A percentile compares a stretch with the other conserved stretches of the same genome.
These are phyloP conservation scores for Trichosurus vulpecula DNA, from an alignment of 2,797 vertebrate species.

Conservation along the genomic window DNA sequence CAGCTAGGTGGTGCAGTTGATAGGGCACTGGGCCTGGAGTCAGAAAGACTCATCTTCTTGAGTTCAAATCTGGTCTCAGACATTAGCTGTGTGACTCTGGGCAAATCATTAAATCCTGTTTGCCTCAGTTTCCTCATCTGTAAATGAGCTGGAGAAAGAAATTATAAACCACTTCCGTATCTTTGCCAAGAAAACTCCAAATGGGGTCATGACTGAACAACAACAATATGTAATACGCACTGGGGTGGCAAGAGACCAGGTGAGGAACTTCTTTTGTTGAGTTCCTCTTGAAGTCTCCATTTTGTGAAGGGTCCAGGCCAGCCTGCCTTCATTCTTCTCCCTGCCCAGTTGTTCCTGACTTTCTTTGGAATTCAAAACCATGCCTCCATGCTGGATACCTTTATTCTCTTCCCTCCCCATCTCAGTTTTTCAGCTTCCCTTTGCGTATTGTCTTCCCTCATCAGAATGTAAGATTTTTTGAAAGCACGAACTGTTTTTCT, in stretches of 20 bases:
- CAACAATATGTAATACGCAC: background rate
- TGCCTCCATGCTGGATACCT: background rate
- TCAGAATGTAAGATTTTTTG: background rate
- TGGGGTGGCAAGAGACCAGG: background rate
- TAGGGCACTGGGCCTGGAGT: background rate
- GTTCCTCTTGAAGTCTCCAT: background rate
- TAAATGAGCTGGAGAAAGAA: background rate
- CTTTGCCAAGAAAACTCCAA: background rate
- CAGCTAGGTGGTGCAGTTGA: rapidly evolving
- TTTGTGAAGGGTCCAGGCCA: background rate
- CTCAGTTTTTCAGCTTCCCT: background rate
- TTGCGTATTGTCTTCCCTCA: background rate
- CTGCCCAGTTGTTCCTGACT: background rate
- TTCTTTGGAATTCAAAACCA: background rate
- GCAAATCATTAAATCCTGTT: background rate
- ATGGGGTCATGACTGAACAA: background rate
- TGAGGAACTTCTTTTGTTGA: background rate
- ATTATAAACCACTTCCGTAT: background rate
- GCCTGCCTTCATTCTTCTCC: background rate
- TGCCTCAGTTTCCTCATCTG: background rate
- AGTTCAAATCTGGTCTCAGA: background rate
- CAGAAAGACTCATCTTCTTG: background rate
- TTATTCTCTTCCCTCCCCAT: background rate
- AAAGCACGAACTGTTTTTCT: background rate
- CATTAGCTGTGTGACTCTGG: background rate